Evolutionary conservation across 1,140 invertebrate species (phyloP).

Genomic region (Chelonus insularis): DNA sequence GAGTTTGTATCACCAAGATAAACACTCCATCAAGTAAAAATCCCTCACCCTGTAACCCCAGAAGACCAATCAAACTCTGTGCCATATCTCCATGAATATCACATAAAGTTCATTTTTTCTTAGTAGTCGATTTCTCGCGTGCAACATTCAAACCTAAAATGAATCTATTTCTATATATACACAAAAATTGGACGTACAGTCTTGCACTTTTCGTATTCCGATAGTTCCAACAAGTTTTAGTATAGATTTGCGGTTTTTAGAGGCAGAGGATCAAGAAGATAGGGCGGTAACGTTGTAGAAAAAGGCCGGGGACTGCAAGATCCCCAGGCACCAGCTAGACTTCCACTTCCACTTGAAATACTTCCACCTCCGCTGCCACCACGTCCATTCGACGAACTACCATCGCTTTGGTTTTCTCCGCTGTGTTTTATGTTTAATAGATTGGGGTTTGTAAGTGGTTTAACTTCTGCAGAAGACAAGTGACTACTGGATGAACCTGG

Average conservation of each 20-base stretch:
- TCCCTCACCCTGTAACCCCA: too few species aligned
- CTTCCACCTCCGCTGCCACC: conserved; percentile 31
- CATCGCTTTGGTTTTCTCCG: conserved; percentile 22
- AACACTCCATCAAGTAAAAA: too few species aligned
- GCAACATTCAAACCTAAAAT: too few species aligned
- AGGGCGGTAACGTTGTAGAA: conserved; percentile 52
- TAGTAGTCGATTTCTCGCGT: too few species aligned
- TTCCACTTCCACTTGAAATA: conserved; percentile 10
- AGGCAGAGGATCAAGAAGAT: conserved; percentile 55
- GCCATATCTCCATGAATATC: too few species aligned
- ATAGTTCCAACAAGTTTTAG: too few species aligned
- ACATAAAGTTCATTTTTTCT: too few species aligned
- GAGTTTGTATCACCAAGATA: too few species aligned
- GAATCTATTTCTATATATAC: too few species aligned
- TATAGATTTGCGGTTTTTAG: conserved; percentile 59
- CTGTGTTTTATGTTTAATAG: conserved; percentile 43
- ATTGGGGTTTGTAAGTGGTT: conserved; percentile 46
- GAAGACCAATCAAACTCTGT: too few species aligned
- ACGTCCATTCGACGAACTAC: conserved; percentile 49
- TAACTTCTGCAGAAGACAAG: conserved; percentile 48
- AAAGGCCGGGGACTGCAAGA: conserved; percentile 58
- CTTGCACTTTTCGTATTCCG: too few species aligned
- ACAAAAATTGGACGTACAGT: too few species aligned
- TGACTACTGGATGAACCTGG: conserved; percentile 46
- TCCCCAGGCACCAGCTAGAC: conserved; percentile 46